phyloP scores from a whole-genome alignment of 2,113 vertebrate genomes.

The Apteryx mantelli region DNA sequence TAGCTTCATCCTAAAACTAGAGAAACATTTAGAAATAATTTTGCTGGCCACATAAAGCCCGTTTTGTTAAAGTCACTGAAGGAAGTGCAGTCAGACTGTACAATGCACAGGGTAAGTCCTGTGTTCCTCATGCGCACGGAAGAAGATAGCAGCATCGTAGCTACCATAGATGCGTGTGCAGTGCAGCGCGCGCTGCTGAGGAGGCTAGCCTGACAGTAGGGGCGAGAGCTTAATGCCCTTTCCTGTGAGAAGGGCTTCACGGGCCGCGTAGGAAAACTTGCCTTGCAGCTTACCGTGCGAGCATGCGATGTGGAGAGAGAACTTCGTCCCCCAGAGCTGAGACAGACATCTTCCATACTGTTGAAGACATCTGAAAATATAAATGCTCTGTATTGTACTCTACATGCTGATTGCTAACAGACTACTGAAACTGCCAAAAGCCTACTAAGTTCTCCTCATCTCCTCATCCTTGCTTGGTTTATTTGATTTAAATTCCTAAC shows the following conservation, averaged over 20 bases:
- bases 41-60: background rate
- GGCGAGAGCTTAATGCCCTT: background rate
- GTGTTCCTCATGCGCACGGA: rapidly evolving
- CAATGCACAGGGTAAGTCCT: rapidly evolving
- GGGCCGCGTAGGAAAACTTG: background rate
- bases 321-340: background rate
- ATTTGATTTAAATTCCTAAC: background rate
- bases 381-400: background rate
- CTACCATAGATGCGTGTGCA: rapidly evolving
- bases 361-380: background rate
- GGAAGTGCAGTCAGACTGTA: background rate
- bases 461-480: background rate
- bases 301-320: background rate
- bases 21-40: background rate
- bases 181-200: rapidly evolving
- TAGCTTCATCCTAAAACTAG: background rate
- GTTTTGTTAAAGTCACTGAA: background rate
- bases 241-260: background rate
- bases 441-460: background rate
- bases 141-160: background rate
- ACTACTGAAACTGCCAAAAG: background rate
- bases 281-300: rapidly evolving
- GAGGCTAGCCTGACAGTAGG: rapidly evolving
- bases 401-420: background rate
- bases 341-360: rapidly evolving